Base-by-base conservation (phyloP, 2,888 invertebrate species). In the Parnassius apollo region DNA sequence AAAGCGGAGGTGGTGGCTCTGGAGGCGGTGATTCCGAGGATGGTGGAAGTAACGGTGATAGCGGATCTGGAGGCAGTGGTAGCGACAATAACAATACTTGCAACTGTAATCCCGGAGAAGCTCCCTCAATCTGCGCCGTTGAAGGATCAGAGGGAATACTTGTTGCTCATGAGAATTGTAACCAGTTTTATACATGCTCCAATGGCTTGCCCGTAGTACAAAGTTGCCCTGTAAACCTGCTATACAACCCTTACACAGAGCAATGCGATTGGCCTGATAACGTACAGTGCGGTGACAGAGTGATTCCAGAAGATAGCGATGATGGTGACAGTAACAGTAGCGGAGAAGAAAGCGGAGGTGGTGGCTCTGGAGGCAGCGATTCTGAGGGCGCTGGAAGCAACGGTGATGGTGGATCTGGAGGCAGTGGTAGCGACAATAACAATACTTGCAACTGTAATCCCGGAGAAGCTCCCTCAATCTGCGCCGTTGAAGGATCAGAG, bases 151-250 rank as follows among this genome's bases (percentile, higher is more conserved):
- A 65, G 2, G 69, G 71, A 13, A 42, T 67, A 4, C 56, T 74
- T 8, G 62, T 78, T 7, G 75, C 78, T 44, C 75, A 79, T 57
- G 75, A 73, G 60, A 72, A 74, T 55, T 80, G 79, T 60, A 73
- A 75, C 54, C 67, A 76, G 44, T 80, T 68, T 59, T 80, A 76
- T 54, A 70, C 71, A 54, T 80, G 79, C 45, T 54, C 57, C 8
- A 45, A 66, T 10, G 77, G 78, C 2, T 60, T 61, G 25, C 76
- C 77, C 2, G 67, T 74, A 2, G 65, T 53, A 0, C 42, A 64
- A 0, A 45, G 4, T 2, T 78, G 78, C 48, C 57, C 61, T 2
- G 57, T 13, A 0, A 46, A 55, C 46, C 67, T 75, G 2, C 22
- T 72, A 0, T 78, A 70, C 52, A 73, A 77, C 18, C 71, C 76